A percentile compares a stretch with the other conserved stretches of the same genome.
Evolutionary conservation across 2,797 vertebrate genomes (phyloP).

Genomic region (Helostoma temminkii): DNA sequence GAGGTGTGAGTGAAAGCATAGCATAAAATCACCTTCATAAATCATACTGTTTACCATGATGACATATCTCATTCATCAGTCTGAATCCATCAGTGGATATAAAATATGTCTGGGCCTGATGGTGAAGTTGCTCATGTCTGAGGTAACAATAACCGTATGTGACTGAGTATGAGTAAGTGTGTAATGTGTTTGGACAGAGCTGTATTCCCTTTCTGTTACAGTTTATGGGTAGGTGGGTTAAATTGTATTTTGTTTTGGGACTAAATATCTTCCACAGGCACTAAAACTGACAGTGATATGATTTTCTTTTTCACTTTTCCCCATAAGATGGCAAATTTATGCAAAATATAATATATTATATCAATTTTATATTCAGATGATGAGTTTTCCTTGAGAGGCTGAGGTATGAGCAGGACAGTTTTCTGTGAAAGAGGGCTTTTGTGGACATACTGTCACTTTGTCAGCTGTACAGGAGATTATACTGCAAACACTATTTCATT

Average conservation of each 20-base stretch:
- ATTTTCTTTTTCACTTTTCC: not conserved
- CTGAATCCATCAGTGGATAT: constrained; percentile 64
- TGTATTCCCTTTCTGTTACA: constrained; percentile 23
- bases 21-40: constrained; percentile 65
- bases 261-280: not conserved
- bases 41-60: constrained; percentile 73
- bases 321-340: constrained; percentile 6
- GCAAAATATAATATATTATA: too few species aligned
- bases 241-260: constrained; percentile 13
- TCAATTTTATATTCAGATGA: constrained; percentile 10
- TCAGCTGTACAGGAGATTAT: constrained; percentile 8
- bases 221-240: constrained; percentile 4
- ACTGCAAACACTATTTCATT: constrained; percentile 46
- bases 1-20: constrained; percentile 40
- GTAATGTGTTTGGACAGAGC: constrained; percentile 40
- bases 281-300: not conserved
- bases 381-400: constrained; percentile 4
- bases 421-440: constrained; percentile 24
- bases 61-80: constrained; percentile 73
- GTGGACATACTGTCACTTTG: constrained; percentile 18
- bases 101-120: constrained; percentile 60
- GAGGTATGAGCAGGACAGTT: constrained; percentile 13
- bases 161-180: constrained; percentile 50
- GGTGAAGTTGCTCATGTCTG: constrained; percentile 70
- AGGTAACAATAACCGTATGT: constrained; percentile 70